A percentile compares a stretch with the other conserved stretches of the same genome.
Evolutionary conservation across 2,797 vertebrate species (phyloP).

Genomic region (Lepidocolaptes lacrymiger): DNA sequence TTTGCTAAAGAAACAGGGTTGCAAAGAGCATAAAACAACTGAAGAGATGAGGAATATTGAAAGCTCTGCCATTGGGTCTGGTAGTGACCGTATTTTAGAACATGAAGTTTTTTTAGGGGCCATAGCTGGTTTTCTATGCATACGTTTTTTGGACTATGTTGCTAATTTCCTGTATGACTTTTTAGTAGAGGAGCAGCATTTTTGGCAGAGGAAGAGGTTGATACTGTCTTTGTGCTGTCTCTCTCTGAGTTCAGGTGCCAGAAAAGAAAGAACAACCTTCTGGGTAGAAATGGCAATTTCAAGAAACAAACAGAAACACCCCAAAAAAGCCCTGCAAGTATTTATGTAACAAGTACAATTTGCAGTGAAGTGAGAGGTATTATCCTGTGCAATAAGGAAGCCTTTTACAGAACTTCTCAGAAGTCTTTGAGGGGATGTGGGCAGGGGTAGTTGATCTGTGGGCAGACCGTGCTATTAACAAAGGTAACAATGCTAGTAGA

Average conservation of each 20-base stretch:
- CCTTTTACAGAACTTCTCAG: background rate
- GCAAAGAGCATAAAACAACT: background rate
- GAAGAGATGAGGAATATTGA: background rate
- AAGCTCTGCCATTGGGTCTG: background rate
- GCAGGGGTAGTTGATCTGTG: background rate
- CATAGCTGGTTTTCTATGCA: background rate
- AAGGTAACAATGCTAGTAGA: background rate
- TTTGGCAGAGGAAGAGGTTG: background rate
- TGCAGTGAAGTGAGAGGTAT: background rate
- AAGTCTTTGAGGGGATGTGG: background rate
- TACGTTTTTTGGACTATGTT: background rate
- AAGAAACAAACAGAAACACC: background rate
- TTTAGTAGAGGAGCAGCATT: background rate
- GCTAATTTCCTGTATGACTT: background rate
- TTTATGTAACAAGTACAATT: background rate
- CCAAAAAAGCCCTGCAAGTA: background rate
- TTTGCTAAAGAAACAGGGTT: background rate
- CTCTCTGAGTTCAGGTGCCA: background rate
- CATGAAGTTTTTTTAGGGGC: background rate
- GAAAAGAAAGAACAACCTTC: background rate
- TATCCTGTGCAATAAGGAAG: background rate
- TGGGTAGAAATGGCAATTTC: background rate
- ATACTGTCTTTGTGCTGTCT: background rate
- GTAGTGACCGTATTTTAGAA: background rate
- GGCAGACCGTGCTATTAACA: background rate